phyloP scores from a whole-genome alignment of 2,113 vertebrate species.

The Cyanistes caeruleus region DNA sequence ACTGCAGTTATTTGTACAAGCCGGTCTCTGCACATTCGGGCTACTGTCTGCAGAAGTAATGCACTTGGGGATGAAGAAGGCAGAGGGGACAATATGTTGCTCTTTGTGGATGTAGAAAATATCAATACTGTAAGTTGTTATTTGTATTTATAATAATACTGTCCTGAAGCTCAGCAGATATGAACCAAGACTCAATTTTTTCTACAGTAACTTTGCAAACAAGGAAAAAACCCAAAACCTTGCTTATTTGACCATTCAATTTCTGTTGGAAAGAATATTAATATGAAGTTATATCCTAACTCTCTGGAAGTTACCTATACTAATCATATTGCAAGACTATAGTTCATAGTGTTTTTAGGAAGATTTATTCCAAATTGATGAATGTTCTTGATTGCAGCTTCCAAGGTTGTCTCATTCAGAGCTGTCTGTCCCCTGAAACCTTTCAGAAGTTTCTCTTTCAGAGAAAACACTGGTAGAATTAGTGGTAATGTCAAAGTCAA shows the following conservation, averaged over 20 bases:
- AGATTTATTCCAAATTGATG: not conserved
- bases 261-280: not conserved
- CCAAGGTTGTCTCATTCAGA: not conserved
- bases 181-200: not conserved
- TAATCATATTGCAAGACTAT: not conserved
- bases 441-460: not conserved
- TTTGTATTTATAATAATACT: not conserved
- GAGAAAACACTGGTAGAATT: not conserved
- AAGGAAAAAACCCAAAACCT: not conserved
- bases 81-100: slow-evolving; percentile 82
- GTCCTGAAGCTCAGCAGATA: not conserved
- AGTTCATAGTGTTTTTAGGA: not conserved
- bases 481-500: not conserved
- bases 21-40: slow-evolving; percentile 89
- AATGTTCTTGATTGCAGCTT: not conserved
- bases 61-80: slow-evolving; percentile 82
- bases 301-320: not conserved
- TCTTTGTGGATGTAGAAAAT: slow-evolving; percentile 97
- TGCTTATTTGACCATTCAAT: not conserved
- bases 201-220: not conserved
- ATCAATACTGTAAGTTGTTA: slow-evolving; percentile 87
- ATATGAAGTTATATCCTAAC: not conserved
- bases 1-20: slow-evolving; percentile 96
- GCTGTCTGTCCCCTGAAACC: not conserved
- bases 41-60: slow-evolving; percentile 88